These are phyloP conservation scores for Harlomillsia oculata DNA, from an alignment of 1,140 invertebrate genomes.

Conservation along the genomic window DNA sequence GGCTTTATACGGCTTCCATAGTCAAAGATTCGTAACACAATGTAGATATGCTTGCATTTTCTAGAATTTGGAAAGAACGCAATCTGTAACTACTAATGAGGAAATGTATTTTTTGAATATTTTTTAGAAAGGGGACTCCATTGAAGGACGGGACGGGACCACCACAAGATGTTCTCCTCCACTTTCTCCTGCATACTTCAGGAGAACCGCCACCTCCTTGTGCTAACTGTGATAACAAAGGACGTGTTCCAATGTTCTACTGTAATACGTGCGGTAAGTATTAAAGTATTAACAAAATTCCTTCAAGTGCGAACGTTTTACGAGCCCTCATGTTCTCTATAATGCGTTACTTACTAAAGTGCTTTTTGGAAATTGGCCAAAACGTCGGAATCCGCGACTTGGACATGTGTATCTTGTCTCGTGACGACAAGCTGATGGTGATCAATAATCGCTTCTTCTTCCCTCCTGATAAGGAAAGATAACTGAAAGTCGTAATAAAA, in stretches of 20 bases:
- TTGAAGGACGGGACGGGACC: slow-evolving; percentile 34
- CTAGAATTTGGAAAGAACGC: neutral
- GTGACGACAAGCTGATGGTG: too few relatives aligned
- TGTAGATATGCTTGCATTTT: neutral
- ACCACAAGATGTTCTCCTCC: slow-evolving; percentile 26
- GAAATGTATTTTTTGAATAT: slow-evolving; percentile 1
- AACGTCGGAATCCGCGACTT: too few relatives aligned
- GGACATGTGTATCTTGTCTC: too few relatives aligned
- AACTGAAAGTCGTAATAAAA: too few relatives aligned
- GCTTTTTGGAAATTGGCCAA: too few relatives aligned
- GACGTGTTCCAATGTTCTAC: slow-evolving; percentile 35
- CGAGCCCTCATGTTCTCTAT: too few relatives aligned
- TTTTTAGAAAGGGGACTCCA: slow-evolving; percentile 30
- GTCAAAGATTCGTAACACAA: neutral
- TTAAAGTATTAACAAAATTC: too few relatives aligned
- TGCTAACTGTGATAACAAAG: slow-evolving; percentile 37
- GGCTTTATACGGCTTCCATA: neutral
- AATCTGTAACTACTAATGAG: neutral
- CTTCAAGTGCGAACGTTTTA: too few relatives aligned
- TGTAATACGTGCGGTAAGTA: slow-evolving; percentile 36
- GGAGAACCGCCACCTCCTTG: slow-evolving; percentile 30
- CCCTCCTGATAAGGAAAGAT: too few relatives aligned
- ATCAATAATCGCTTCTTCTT: too few relatives aligned
- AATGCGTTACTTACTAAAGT: too few relatives aligned
- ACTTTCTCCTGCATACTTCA: slow-evolving; percentile 33